phyloP scores from a whole-genome alignment of 2,113 vertebrate genomes.

The Xiphophorus couchianus region DNA sequence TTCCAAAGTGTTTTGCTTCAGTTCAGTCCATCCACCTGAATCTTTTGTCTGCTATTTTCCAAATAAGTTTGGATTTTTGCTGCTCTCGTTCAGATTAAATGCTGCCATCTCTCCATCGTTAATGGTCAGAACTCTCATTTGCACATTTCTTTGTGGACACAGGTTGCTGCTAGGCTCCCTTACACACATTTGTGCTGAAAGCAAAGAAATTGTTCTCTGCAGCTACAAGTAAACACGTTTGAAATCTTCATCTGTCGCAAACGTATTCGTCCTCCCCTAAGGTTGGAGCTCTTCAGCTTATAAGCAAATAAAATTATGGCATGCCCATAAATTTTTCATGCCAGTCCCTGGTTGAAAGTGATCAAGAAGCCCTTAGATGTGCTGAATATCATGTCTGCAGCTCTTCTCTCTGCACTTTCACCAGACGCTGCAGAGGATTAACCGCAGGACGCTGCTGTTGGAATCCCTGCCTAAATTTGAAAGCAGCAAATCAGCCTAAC shows the following conservation, averaged over 20 bases:
- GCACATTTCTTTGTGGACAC: neutral
- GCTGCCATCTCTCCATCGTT: neutral
- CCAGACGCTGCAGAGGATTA: conserved; percentile 55
- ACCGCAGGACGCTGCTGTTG: conserved; percentile 22
- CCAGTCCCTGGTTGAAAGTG: conserved; percentile 23
- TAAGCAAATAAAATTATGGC: conserved; percentile 22
- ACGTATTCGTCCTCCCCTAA: conserved; percentile 10
- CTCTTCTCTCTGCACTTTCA: conserved; percentile 33
- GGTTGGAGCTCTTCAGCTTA: neutral
- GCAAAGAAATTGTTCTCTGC: neutral
- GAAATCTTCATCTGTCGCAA: neutral
- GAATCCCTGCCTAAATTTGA: conserved; percentile 59
- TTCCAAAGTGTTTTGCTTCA: neutral
- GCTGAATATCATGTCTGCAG: conserved; percentile 31
- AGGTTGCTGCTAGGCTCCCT: neutral
- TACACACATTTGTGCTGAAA: neutral
- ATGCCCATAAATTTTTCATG: conserved; percentile 44
- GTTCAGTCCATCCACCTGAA: neutral
- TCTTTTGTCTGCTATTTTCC: neutral
- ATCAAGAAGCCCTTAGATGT: conserved; percentile 43
- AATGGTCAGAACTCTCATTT: neutral
- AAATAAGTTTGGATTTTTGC: neutral
- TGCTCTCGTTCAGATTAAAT: neutral
- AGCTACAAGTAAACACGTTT: neutral
- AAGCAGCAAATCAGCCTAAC: conserved; percentile 49